phyloP scores from a whole-genome alignment of 2,888 invertebrate genomes.

The Aporophyla lueneburgensis region DNA sequence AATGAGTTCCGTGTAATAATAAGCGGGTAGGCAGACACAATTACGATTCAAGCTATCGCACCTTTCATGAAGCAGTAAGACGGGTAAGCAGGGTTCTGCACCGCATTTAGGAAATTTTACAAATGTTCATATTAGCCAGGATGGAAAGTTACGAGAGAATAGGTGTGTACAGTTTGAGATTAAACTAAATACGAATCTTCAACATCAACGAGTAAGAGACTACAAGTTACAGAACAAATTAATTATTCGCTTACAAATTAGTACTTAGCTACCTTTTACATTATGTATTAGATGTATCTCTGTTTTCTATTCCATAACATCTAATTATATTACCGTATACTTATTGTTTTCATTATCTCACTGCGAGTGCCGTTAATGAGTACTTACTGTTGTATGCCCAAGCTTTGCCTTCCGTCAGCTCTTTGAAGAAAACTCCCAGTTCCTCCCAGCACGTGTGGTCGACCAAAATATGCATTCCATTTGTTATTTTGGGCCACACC shows the following conservation, averaged over 20 bases:
- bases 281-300: conserved; percentile 39
- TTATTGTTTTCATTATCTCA: conserved; percentile 42
- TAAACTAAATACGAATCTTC: background rate
- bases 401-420: conserved; percentile 83
- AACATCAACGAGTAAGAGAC: background rate
- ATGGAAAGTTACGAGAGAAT: background rate
- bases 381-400: conserved; percentile 90
- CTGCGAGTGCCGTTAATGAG: conserved; percentile 40
- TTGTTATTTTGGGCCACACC: conserved; percentile 86
- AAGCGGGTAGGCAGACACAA: background rate
- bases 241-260: conserved; percentile 16
- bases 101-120: background rate
- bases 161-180: background rate
- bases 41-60: background rate
- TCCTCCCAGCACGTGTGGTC: conserved; percentile 85
- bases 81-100: background rate
- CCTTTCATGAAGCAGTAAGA: background rate
- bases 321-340: conserved; percentile 42
- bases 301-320: conserved; percentile 38
- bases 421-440: conserved; percentile 83
- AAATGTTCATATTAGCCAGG: background rate
- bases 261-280: conserved; percentile 20
- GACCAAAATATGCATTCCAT: conserved; percentile 83
- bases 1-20: background rate
- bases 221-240: background rate